Evolutionary conservation across 2,113 vertebrate genomes (phyloP).

Genomic region (Macroglossus sobrinus): DNA sequence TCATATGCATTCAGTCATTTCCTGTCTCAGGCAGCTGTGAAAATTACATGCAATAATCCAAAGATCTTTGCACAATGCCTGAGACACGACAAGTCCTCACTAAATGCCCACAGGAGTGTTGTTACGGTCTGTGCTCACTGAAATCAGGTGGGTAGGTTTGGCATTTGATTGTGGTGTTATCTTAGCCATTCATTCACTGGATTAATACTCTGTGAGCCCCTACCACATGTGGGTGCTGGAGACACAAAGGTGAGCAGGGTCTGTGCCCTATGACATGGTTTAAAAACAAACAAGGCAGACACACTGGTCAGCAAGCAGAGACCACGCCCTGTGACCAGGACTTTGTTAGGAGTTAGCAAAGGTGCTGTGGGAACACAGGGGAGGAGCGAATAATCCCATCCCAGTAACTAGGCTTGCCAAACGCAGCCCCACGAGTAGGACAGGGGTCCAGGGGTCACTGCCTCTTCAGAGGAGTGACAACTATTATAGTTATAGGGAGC

Average conservation of each 20-base stretch:
- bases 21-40: neutral
- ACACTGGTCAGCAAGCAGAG: too few species aligned
- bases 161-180: neutral
- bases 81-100: too few species aligned
- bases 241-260: neutral
- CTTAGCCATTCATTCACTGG: neutral
- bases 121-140: neutral
- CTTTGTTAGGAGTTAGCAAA: neutral
- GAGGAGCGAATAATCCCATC: neutral
- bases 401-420: neutral
- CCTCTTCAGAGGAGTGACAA: neutral
- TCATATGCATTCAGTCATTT: accelerated
- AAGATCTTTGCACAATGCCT: neutral
- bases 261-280: neutral
- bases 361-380: neutral
- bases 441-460: accelerated
- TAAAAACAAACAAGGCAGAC: neutral
- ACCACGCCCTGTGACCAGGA: neutral
- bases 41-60: neutral
- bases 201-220: neutral
- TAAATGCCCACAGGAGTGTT: too few species aligned
- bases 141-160: neutral
- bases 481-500: neutral
- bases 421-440: neutral
- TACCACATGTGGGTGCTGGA: neutral